These are phyloP conservation scores for Sialia sialis DNA, from an alignment of 2,113 vertebrate species.

Conservation along the genomic window DNA sequence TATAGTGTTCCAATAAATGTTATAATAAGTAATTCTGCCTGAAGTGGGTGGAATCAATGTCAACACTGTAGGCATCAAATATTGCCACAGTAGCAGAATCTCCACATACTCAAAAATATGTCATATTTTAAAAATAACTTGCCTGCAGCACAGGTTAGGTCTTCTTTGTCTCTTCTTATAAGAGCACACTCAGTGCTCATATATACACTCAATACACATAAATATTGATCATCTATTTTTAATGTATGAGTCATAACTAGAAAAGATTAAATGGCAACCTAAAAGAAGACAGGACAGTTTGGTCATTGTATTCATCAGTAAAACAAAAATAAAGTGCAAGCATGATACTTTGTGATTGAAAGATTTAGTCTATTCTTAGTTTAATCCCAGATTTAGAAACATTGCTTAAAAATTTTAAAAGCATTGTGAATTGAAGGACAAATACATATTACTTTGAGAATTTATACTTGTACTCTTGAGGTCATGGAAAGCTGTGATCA, in stretches of 20 bases:
- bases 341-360: background rate
- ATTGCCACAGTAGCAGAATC: background rate
- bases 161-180: background rate
- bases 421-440: background rate
- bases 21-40: background rate
- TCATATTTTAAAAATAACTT: slow-evolving; percentile 32
- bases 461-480: background rate
- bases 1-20: background rate
- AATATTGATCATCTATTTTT: slow-evolving; percentile 48
- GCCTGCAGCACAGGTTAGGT: background rate
- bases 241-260: slow-evolving; percentile 26
- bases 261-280: background rate
- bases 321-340: background rate
- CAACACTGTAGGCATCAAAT: background rate
- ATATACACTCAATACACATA: background rate
- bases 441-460: background rate
- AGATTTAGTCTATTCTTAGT: background rate
- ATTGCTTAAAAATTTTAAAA: background rate
- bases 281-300: background rate
- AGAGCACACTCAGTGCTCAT: background rate
- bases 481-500: background rate
- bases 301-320: background rate
- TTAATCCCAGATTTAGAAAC: background rate
- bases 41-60: background rate
- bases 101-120: background rate